phyloP scores from a whole-genome alignment of 2,797 vertebrate species.

The Pantherophis vulpinus region DNA sequence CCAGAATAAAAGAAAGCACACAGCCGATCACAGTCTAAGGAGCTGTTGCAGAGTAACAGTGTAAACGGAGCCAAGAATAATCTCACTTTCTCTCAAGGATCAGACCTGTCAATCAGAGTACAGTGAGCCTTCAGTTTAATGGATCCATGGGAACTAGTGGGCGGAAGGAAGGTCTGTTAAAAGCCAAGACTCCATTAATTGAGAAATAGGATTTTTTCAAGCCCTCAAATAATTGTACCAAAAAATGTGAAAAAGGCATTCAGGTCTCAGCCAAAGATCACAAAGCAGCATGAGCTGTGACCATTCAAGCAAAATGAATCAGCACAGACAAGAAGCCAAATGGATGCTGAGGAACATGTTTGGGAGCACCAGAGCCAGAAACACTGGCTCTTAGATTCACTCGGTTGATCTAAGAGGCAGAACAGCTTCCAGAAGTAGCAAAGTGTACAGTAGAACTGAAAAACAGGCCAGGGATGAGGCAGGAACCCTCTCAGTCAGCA shows the following conservation, averaged over 20 bases:
- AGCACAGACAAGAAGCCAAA: neutral
- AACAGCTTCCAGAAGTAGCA: neutral
- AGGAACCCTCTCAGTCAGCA: neutral
- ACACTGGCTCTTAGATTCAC: neutral
- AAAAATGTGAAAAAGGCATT: neutral
- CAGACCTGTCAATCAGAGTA: neutral
- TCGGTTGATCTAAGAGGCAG: neutral
- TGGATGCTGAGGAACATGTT: neutral
- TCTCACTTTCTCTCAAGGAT: neutral
- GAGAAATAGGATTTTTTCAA: neutral
- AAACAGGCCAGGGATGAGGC: neutral
- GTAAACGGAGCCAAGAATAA: neutral
- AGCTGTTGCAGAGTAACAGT: neutral
- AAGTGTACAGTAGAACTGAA: neutral
- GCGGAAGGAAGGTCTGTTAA: neutral
- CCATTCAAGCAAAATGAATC: neutral
- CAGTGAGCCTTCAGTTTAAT: constrained; percentile 5
- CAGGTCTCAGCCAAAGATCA: neutral
- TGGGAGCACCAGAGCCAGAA: neutral
- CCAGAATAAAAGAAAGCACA: neutral
- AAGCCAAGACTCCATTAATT: neutral
- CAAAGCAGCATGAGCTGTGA: neutral
- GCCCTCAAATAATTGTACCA: neutral
- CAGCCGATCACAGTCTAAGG: neutral
- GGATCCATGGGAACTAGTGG: neutral